Evolutionary conservation across 2,113 vertebrate species (phyloP), one percentile per base, ranked within the genome.

Genomic region (Datnioides undecimradiatus): DNA sequence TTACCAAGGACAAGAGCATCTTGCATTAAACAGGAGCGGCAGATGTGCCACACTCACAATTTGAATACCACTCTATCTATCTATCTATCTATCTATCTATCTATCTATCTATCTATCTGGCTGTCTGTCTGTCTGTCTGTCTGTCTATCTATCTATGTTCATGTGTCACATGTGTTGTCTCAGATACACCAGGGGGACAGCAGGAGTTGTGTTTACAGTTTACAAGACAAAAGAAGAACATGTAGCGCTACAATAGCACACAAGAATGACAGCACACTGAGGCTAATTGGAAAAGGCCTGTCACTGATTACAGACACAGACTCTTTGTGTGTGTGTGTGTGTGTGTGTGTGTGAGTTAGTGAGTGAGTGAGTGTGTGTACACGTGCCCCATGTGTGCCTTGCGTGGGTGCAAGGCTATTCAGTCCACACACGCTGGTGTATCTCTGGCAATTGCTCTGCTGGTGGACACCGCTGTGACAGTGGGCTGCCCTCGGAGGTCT

Each of bases 401-500:
- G 85, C 33, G 55, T 82, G 81, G 51, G 83, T 70, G 76, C 58
- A 36, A 69, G 57, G 57, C 72, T 73, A 68, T 81, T 88, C 69
- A 59, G 70, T 71, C 51, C 59, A 48, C 68, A 82, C 80, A 88
- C 88, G 84, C 82, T 54, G 58, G 73, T 86, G 64, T 77, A 78
- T 88, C 40, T 80, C 70, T 65, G 73, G 87, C 88, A 84, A 78
- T 90, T 88, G 91, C 81, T 89, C 33, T 76, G 78, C 75, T 80
- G 88, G 73, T 85, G 92, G 83, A 87, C 73, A 68, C 79, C 45
- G 82, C 87, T 74, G 91, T 93, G 92, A 92, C 91, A 92, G 90
- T 86, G 88, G 80, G 75, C 92, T 92, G 93, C 89, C 92, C 94
- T 92, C 83, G 11, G 83, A 95, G 94, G 93, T 93, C 91, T 93